Conservation (phyloP, 2,113 vertebrate species). For the Aspiorhynchus laticeps region DNA sequence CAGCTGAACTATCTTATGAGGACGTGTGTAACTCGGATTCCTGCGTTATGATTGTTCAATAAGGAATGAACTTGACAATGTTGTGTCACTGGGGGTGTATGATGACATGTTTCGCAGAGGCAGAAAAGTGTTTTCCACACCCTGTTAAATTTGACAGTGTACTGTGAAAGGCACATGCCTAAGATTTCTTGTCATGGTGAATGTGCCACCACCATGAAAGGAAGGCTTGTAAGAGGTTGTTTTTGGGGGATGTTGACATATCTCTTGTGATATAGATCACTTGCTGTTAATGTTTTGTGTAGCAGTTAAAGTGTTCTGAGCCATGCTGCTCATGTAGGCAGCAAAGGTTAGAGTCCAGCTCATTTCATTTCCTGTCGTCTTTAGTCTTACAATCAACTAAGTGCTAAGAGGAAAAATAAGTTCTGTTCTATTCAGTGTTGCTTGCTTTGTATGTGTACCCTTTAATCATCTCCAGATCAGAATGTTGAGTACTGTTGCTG, state of each 20-base stretch:
- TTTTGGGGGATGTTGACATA: not conserved
- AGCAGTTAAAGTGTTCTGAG: not conserved
- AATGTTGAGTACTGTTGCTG: not conserved
- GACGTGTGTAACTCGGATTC: constrained; percentile 32
- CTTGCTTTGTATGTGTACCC: not conserved
- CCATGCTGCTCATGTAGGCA: not conserved
- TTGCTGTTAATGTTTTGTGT: not conserved
- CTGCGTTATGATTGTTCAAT: constrained; percentile 31
- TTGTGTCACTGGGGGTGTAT: constrained; percentile 20
- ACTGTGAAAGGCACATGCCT: constrained; percentile 31
- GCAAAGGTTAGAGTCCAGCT: not conserved
- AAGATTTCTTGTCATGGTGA: constrained; percentile 30
- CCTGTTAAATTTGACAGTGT: constrained; percentile 56
- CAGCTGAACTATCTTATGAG: constrained; percentile 22
- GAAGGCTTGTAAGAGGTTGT: not conserved
- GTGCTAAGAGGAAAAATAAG: not conserved
- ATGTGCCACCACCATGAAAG: not conserved
- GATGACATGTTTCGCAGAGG: constrained; percentile 17
- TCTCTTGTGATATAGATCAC: not conserved
- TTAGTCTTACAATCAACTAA: not conserved
- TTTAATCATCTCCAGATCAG: not conserved
- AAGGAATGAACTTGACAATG: constrained; percentile 29
- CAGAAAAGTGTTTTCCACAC: constrained; percentile 23
- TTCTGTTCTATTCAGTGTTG: not conserved
- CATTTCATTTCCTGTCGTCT: not conserved